These are phyloP conservation scores for Dinoponera quadriceps DNA, from an alignment of 1,140 invertebrate species.

Conservation along the genomic window DNA sequence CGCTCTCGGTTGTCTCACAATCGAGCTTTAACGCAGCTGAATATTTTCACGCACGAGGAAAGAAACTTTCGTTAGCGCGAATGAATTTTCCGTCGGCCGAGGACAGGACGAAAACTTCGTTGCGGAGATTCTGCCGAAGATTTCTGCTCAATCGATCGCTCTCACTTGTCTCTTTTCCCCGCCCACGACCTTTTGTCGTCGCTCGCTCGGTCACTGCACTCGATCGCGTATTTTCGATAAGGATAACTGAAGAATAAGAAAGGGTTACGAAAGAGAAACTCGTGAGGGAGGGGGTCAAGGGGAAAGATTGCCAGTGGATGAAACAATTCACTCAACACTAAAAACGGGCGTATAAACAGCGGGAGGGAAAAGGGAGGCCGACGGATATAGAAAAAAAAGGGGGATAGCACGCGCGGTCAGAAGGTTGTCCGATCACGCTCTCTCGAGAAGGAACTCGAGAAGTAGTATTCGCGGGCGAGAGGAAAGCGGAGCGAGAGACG, in stretches of 20 bases:
- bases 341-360: not conserved
- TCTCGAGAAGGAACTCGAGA: conserved; percentile 45
- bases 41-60: no score
- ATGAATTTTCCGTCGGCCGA: no score
- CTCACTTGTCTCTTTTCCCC: no score
- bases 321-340: not conserved
- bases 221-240: not conserved
- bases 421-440: conserved; percentile 28
- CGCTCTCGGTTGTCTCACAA: no score
- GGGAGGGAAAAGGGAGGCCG: conserved; percentile 23
- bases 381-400: not conserved
- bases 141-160: no score
- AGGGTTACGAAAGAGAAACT: conserved; percentile 6
- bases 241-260: not conserved
- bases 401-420: not conserved
- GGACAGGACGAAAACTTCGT: no score
- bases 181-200: not conserved
- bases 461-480: conserved; percentile 46
- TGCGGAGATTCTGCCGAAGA: no score
- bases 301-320: not conserved
- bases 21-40: no score
- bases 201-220: not conserved
- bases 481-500: conserved; percentile 44
- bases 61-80: no score
- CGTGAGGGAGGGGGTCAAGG: conserved; percentile 10